A percentile compares a stretch with the other conserved stretches of the same genome.
phyloP scores from a whole-genome alignment of 2,797 vertebrate species.

The Enteromius viviparus region DNA sequence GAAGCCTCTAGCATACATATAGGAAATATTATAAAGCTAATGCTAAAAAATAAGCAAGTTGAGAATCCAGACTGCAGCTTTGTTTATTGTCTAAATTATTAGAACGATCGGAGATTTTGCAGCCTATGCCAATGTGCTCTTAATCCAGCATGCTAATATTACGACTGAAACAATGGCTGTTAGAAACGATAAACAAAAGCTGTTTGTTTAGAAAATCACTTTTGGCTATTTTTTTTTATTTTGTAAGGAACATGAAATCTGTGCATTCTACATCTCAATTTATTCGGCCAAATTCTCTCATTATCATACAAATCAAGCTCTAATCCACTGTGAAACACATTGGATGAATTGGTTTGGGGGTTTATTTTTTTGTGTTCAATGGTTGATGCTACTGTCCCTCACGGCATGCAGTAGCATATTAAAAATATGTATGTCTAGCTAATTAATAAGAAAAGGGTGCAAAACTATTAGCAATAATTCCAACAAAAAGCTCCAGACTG shows the following conservation, averaged over 20 bases:
- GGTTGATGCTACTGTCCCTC: constrained; percentile 71
- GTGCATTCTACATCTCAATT: constrained; percentile 38
- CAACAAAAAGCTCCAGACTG: constrained; percentile 59
- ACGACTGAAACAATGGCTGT: constrained; percentile 15
- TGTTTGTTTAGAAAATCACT: constrained; percentile 31
- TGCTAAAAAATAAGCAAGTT: constrained; percentile 18
- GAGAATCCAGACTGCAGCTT: not conserved
- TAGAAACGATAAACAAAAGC: constrained; percentile 18
- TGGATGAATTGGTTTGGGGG: constrained; percentile 69
- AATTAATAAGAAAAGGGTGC: constrained; percentile 78
- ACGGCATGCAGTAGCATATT: constrained; percentile 73
- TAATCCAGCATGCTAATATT: constrained; percentile 50
- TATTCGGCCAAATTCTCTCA: constrained; percentile 63
- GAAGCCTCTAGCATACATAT: not conserved
- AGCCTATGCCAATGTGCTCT: constrained; percentile 49
- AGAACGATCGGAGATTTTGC: constrained; percentile 64
- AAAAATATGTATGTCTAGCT: constrained; percentile 68
- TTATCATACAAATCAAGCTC: constrained; percentile 70
- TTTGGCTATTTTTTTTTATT: not conserved
- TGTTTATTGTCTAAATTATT: constrained; percentile 32
- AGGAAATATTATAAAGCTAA: constrained; percentile 32
- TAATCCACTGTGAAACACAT: constrained; percentile 72
- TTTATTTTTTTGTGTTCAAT: constrained; percentile 64
- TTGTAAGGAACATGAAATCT: constrained; percentile 21
- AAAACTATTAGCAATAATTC: constrained; percentile 36